Conservation (phyloP, 2,797 vertebrate genomes). For the Crocidura indochinensis region DNA sequence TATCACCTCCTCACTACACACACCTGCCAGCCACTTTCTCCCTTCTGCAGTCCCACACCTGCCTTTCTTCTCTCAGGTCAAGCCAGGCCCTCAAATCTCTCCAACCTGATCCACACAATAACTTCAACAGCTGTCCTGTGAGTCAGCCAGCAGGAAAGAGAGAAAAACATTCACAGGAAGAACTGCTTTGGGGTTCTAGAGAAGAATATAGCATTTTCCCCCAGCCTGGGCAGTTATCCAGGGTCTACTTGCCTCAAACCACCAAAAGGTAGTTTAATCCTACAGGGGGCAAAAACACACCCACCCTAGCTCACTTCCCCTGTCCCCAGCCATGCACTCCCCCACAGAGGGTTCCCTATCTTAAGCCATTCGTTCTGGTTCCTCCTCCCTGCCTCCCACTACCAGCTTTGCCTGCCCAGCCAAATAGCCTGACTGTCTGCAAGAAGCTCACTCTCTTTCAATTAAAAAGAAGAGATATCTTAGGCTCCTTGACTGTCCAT, state of each 20-base stretch:
- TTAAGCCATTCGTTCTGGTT: neutral
- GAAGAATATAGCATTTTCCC: constrained; percentile 8
- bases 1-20: neutral
- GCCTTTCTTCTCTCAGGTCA: neutral
- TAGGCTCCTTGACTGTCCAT: neutral
- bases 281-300: neutral
- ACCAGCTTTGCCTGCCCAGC: constrained; percentile 16
- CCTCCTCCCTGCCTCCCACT: neutral
- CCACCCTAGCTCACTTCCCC: neutral
- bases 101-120: constrained; percentile 52
- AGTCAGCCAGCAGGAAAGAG: constrained; percentile 22
- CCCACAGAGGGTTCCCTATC: neutral
- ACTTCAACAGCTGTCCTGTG: constrained; percentile 67
- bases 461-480: constrained; percentile 27
- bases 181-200: constrained; percentile 56
- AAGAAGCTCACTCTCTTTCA: neutral
- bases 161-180: constrained; percentile 54
- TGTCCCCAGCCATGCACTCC: neutral
- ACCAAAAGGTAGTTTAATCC: constrained; percentile 1
- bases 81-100: neutral
- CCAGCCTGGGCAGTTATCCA: constrained; percentile 17
- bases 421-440: neutral
- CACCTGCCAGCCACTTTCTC: neutral
- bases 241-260: constrained; percentile 11
- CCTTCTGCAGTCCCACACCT: neutral